Percentiles rank a stretch among this genome's conserved stretches.
Conservation (phyloP, 2,113 vertebrate genomes). For the Poecilia latipinna region DNA sequence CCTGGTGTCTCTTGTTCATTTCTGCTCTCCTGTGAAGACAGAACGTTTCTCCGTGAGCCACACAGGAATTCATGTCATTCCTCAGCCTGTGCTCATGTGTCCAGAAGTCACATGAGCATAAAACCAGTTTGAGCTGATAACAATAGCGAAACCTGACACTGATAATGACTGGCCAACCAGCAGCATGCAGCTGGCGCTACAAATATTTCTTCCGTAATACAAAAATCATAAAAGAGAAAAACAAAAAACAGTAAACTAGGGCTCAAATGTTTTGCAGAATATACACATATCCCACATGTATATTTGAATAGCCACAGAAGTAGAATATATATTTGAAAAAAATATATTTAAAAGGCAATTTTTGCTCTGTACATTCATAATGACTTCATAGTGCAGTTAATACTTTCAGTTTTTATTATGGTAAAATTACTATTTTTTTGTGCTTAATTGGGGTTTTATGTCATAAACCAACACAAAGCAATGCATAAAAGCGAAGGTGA, state of each 20-base stretch:
- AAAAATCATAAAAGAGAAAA: background rate
- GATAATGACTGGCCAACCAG: slow-evolving; percentile 11
- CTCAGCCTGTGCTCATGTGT: too few relatives aligned
- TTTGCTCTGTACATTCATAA: too few relatives aligned
- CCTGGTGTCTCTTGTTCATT: slow-evolving; percentile 92
- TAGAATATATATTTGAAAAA: background rate
- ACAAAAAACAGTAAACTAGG: background rate
- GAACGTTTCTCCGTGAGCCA: slow-evolving; percentile 31
- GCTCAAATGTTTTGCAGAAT: background rate
- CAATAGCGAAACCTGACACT: slow-evolving; percentile 31
- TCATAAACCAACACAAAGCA: too few relatives aligned
- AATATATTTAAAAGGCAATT: background rate
- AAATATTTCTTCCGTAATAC: background rate
- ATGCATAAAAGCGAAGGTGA: too few relatives aligned
- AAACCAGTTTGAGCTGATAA: slow-evolving; percentile 54
- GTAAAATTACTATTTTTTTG: too few relatives aligned
- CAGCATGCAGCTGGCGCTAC: background rate
- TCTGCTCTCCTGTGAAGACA: slow-evolving; percentile 84
- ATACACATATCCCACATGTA: background rate
- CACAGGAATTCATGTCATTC: slow-evolving; percentile 13
- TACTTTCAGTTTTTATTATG: too few relatives aligned
- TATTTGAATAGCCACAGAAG: background rate
- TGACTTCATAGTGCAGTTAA: too few relatives aligned
- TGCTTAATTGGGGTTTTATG: too few relatives aligned
- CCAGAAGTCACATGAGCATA: slow-evolving; percentile 8